Conservation (phyloP, 1,140 invertebrate genomes). For the Sycobia sp. region DNA sequence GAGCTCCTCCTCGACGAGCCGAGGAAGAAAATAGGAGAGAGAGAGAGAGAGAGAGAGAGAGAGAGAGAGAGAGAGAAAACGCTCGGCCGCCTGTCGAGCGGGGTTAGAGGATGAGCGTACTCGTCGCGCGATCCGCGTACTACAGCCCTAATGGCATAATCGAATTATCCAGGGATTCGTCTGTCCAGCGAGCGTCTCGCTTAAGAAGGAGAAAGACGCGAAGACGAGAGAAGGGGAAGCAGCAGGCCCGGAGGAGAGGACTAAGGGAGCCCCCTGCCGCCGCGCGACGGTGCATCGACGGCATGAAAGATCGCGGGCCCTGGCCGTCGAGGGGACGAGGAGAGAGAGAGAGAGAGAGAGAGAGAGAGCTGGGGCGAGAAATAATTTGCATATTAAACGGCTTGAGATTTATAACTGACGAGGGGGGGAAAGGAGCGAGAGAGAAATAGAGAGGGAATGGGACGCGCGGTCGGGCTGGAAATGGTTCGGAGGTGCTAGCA, state of each 20-base stretch:
- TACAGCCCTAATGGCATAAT: slow-evolving; percentile 33
- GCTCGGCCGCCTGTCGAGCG: too few species aligned
- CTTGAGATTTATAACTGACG: slow-evolving; percentile 59
- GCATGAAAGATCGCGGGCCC: too few species aligned
- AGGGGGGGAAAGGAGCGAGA: too few species aligned
- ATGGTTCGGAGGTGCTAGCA: slow-evolving; percentile 45
- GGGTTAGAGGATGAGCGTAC: not conserved
- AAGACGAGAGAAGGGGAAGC: not conserved
- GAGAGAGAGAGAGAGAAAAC: too few species aligned
- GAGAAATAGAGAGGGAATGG: too few species aligned
- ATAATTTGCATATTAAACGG: slow-evolving; percentile 64
- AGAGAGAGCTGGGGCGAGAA: too few species aligned
- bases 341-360: not conserved
- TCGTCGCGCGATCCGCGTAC: slow-evolving; percentile 5
- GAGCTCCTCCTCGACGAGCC: too few species aligned
- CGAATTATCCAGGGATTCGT: slow-evolving; percentile 32
- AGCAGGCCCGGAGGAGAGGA: not conserved
- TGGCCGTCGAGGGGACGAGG: too few species aligned
- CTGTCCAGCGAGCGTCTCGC: not conserved
- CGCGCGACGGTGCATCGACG: too few species aligned
- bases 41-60: too few species aligned
- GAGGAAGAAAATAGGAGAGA: too few species aligned
- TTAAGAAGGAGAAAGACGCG: not conserved
- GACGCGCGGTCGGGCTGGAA: slow-evolving; percentile 38
- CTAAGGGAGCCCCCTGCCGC: too few species aligned